Conservation (phyloP, 2,113 vertebrate genomes). For the Protobothrops mucrosquamatus region DNA sequence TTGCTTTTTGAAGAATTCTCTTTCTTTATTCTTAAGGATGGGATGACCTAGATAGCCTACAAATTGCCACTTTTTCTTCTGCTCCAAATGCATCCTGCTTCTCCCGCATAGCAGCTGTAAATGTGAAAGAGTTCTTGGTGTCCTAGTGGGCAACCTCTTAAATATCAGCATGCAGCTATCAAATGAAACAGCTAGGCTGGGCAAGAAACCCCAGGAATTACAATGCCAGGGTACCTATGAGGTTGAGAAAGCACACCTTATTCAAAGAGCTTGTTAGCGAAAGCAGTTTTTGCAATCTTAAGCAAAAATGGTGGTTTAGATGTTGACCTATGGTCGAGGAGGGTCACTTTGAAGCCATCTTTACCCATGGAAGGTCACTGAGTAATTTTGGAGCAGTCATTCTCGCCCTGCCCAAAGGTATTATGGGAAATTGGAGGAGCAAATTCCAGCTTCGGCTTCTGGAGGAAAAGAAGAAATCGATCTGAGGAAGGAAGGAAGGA, state of each 20-base stretch:
- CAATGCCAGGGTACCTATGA: neutral
- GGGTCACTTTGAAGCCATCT: neutral
- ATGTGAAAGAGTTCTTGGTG: neutral
- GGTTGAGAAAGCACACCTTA: neutral
- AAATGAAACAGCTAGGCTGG: neutral
- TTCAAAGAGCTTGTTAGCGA: neutral
- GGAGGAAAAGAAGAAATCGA: neutral
- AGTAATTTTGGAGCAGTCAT: neutral
- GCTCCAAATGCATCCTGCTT: neutral
- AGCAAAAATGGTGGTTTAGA: neutral
- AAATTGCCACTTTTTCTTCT: neutral
- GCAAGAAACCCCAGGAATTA: neutral
- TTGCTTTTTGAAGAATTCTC: conserved; percentile 27
- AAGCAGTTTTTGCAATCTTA: neutral
- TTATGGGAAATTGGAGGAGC: neutral
- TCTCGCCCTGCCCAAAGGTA: neutral
- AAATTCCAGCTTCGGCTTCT: neutral
- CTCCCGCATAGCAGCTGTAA: neutral
- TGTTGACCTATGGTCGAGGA: neutral
- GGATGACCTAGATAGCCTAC: neutral
- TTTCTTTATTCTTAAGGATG: neutral
- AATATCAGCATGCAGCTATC: neutral
- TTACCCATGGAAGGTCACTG: neutral
- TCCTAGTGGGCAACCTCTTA: neutral
- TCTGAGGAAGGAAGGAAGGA: neutral